Base-by-base conservation (phyloP, 1,140 invertebrate species). In the Drosophila rhopaloa region DNA sequence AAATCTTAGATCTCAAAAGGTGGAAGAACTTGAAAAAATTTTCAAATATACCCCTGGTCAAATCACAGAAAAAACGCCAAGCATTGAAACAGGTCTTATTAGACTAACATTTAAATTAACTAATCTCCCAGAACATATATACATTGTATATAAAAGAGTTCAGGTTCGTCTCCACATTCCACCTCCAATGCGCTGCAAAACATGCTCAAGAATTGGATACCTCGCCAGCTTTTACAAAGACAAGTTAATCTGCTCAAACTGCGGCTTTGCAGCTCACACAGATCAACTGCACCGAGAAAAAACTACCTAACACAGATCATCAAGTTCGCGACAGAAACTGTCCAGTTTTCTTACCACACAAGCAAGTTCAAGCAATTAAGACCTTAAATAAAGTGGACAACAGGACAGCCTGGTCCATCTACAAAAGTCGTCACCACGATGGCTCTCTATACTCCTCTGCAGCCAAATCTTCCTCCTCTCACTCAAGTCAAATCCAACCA, bases 81-180 rank as follows among this genome's bases (percentile, higher is more conserved):
- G 2, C 0, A 40, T n/a, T n/a, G 13, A n/a, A 40, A n/a, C 38
- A 40, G 38, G 13, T n/a, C 35, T 37, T 10, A 37, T 37, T 37
- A 37, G 1, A 19, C 19, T 19, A 19, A 19, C 19, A 19, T 19
- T 19, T 19, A 19, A 19, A 19, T 19, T 19, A 37, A 37, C 35
- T 6, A 47, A 51, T 14, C n/a, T 51, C 2, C 48, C 48, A 3
- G 9, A 51, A 16, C 29, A 51, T 29, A 14, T 51, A 9, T 14
- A 53, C 9, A 37, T 37, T 19, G 50, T 32, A 19, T 53, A 53
- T 14, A 29, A 53, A 11, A 53, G 50, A 53, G 50, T 53, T 6
- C 14, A 37, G 14, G 27, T 53, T 16, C 32, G 32, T 8, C 50
- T n/a, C 5, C 11, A 35, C 14, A 53, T 53, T 10, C 50, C 29